Base-by-base conservation (phyloP, 2,888 invertebrate genomes). In the Linnaemya vulpina region DNA sequence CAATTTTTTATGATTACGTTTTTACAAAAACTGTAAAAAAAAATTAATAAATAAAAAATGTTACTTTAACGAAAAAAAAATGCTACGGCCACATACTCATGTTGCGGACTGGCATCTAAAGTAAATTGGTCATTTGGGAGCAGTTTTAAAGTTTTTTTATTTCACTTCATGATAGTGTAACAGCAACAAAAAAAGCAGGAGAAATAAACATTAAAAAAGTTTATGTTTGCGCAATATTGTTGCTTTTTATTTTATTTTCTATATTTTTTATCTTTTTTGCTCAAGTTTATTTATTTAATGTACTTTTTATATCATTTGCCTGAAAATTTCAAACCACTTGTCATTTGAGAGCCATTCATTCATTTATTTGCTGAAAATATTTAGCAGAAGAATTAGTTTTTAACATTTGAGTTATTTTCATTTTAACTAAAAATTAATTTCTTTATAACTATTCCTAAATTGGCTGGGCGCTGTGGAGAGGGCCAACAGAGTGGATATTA, bases 81-180 rank as follows among this genome's bases (percentile, higher is more conserved):
- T 25, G 10, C 25, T 11, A 13, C 73, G 40, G 65, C 73, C 25
- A 38, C 40, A 55, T 40, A 60, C 15, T 46, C 15, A 25, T 74
- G n/a, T 60, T 73, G 38, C 51, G 70, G 60, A n/a, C 49, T 84
- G 46, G 46, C 79, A 82, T 85, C 85, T 79, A 77, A 74, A 74
- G 84, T 63, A 87, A 87, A 87, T 81, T 86, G 86, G 68, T 75
- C 87, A 74, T 70, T 81, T 84, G 86, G 86, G 84, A 86, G 84
- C 84, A 76, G 81, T 84, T 81, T 67, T 84, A 77, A 84, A 73
- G 60, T 80, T 63, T 67, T 68, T 75, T 71, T 49, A 67, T 79
- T 62, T 63, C 49, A 74, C 73, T 68, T 67, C 71, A 65, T 74
- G 75, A 75, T 55, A 75, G 74, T 53, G 67, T 20, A 55, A 53